A percentile compares a stretch with the other conserved stretches of the same genome.
Conservation (phyloP, 2,797 vertebrate species). For the Botia almorhae region DNA sequence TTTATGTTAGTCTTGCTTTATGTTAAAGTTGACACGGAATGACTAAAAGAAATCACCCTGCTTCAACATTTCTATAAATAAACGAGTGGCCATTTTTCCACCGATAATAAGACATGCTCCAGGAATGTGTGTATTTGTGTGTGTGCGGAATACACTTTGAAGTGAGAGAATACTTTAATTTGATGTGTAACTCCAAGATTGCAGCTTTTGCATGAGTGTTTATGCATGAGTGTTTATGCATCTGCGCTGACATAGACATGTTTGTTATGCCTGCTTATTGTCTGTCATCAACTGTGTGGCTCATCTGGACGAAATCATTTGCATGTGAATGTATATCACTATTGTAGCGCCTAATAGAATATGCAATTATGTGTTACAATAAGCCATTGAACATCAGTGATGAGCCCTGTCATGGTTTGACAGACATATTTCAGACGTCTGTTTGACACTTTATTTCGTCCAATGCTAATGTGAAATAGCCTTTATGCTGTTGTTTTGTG, state of each 20-base stretch:
- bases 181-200: slow-evolving; percentile 56
- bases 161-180: slow-evolving; percentile 57
- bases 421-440: slow-evolving; percentile 44
- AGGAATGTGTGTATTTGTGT: slow-evolving; percentile 35
- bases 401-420: slow-evolving; percentile 51
- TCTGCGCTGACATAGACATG: slow-evolving; percentile 53
- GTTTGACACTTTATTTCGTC: slow-evolving; percentile 45
- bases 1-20: too few species aligned
- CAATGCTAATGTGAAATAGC: slow-evolving; percentile 39
- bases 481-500: slow-evolving; percentile 30
- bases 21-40: too few species aligned
- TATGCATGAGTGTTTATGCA: slow-evolving; percentile 29
- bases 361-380: slow-evolving; percentile 60
- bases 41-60: slow-evolving; percentile 54
- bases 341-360: slow-evolving; percentile 62
- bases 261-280: slow-evolving; percentile 61
- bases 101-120: slow-evolving; percentile 45
- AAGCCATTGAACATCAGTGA: slow-evolving; percentile 54
- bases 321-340: slow-evolving; percentile 63
- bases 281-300: slow-evolving; percentile 59
- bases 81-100: slow-evolving; percentile 57
- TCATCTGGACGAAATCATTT: slow-evolving; percentile 61
- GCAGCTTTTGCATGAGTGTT: slow-evolving; percentile 19
- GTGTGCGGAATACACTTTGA: slow-evolving; percentile 56
- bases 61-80: slow-evolving; percentile 57